Conservation (phyloP, 2,113 vertebrate genomes). For the Colistium nudipinnis region DNA sequence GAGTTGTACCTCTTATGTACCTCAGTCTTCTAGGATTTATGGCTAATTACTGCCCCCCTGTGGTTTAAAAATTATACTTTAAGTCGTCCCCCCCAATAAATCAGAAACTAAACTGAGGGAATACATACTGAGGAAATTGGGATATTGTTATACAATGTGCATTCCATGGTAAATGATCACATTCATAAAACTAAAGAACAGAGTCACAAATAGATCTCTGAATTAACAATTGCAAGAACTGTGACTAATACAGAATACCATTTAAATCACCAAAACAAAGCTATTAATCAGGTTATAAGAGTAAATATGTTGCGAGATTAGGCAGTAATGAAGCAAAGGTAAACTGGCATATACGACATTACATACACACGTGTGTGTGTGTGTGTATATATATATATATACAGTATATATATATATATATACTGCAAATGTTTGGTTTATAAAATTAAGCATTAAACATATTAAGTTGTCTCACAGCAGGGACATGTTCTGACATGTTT, state of each 20-base stretch:
- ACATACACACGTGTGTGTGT: too few species aligned
- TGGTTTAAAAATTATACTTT: conserved; percentile 16
- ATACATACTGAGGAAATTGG: too few species aligned
- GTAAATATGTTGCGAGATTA: not conserved
- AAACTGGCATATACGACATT: too few species aligned
- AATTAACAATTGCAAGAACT: not conserved
- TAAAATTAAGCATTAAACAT: too few species aligned
- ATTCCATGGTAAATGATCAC: too few species aligned
- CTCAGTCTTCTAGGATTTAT: not conserved
- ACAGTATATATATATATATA: not conserved
- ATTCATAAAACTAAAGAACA: too few species aligned
- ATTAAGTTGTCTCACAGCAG: conserved; percentile 3
- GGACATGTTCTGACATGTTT: conserved; percentile 12
- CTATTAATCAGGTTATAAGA: not conserved
- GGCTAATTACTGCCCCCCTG: conserved; percentile 66
- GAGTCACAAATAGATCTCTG: not conserved
- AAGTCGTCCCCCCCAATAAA: not conserved
- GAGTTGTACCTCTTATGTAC: not conserved
- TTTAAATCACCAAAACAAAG: not conserved
- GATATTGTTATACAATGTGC: too few species aligned
- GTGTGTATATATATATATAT: not conserved
- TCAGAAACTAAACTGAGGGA: not conserved
- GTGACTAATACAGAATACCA: not conserved
- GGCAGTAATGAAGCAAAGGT: too few species aligned
- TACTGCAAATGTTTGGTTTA: not conserved